Evolutionary conservation across 2,888 invertebrate species (phyloP).

Genomic region (Sesia apiformis): DNA sequence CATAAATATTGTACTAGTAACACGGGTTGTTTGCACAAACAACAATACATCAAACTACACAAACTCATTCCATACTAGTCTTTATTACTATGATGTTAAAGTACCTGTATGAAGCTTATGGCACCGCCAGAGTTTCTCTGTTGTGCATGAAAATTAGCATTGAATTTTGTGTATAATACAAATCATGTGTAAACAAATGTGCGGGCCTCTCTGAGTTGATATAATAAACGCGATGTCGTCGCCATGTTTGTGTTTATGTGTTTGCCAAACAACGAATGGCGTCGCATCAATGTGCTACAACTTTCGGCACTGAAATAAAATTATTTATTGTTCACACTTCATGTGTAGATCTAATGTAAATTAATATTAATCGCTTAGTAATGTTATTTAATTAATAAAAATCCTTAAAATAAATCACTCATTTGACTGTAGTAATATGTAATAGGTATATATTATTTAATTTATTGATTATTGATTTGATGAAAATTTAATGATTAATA

Average conservation of each 20-base stretch:
- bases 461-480: too few species aligned
- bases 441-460: too few species aligned
- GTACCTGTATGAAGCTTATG: background rate
- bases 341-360: too few species aligned
- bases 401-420: too few species aligned
- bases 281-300: conserved; percentile 5
- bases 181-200: conserved; percentile 3
- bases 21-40: background rate
- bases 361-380: too few species aligned
- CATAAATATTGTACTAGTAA: background rate
- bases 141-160: background rate
- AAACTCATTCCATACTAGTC: background rate
- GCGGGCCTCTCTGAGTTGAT: conserved; percentile 1
- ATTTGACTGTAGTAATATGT: too few species aligned
- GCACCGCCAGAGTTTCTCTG: background rate
- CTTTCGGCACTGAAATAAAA: too few species aligned
- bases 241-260: conserved; percentile 1
- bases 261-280: conserved; percentile 10
- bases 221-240: conserved; percentile 2
- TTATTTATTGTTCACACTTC: too few species aligned
- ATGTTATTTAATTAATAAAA: too few species aligned
- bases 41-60: background rate
- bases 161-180: conserved; percentile 2
- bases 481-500: too few species aligned
- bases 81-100: background rate